These are phyloP conservation scores for Chouioia cunea DNA, from an alignment of 2,888 invertebrate genomes.

Conservation along the genomic window DNA sequence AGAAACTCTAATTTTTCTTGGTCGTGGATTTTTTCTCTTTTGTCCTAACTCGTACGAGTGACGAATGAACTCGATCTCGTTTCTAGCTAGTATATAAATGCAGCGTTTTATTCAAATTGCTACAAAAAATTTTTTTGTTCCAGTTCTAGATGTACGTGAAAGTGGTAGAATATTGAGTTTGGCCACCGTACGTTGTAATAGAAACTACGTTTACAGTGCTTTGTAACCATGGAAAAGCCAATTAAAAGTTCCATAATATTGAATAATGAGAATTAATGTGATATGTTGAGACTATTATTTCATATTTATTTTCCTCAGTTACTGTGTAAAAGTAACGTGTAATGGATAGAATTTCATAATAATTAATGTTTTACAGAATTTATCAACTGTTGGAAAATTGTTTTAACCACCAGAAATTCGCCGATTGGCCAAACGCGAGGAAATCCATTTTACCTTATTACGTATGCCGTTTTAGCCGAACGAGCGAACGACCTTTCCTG, in stretches of 20 bases:
- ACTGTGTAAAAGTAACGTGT: neutral
- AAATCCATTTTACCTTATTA: constrained; percentile 47
- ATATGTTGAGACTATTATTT: too few relatives aligned
- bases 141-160: too few relatives aligned
- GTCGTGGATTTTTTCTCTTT: constrained; percentile 6
- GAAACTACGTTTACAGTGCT: too few relatives aligned
- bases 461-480: constrained; percentile 41
- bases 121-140: constrained; percentile 4
- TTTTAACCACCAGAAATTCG: constrained; percentile 24
- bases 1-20: constrained; percentile 26
- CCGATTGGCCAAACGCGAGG: constrained; percentile 35
- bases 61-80: constrained; percentile 8
- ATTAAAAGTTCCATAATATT: too few relatives aligned
- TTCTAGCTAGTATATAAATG: constrained; percentile 2
- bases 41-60: constrained; percentile 16
- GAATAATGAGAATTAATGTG: too few relatives aligned
- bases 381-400: constrained; percentile 23
- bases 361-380: constrained; percentile 1
- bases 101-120: constrained; percentile 10
- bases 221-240: too few relatives aligned
- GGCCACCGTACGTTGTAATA: too few relatives aligned
- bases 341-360: neutral
- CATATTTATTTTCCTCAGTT: neutral
- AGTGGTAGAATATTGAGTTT: too few relatives aligned
- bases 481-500: constrained; percentile 38